Conservation (phyloP, 2,113 vertebrate species). For the human (Homo sapiens) region DNA sequence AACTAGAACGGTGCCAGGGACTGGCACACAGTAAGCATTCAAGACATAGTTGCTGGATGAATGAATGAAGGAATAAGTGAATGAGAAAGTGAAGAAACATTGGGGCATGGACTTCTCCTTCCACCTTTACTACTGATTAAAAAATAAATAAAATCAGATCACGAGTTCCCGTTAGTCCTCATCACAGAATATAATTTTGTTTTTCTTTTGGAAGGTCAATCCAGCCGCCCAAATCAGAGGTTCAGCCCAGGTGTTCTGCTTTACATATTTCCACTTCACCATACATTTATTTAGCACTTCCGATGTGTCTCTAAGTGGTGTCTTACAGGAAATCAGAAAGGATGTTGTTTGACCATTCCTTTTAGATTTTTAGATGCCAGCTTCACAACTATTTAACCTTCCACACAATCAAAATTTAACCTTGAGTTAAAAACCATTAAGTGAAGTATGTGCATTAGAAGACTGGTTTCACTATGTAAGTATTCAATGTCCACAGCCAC, state of each 20-base stretch:
- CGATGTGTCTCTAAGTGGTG: not conserved
- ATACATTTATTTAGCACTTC: not conserved
- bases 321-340: not conserved
- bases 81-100: not conserved
- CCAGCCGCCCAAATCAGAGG: not conserved
- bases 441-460: not conserved
- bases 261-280: not conserved
- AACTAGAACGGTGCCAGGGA: not conserved
- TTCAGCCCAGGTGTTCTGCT: not conserved
- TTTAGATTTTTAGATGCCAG: not conserved
- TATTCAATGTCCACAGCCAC: not conserved
- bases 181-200: not conserved
- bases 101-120: not conserved
- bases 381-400: conserved; percentile 38
- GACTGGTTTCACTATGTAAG: not conserved
- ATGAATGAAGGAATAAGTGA: not conserved
- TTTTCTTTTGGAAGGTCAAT: not conserved
- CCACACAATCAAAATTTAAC: conserved; percentile 29
- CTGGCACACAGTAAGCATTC: not conserved
- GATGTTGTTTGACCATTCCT: not conserved
- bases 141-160: not conserved
- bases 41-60: not conserved
- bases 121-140: not conserved
- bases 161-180: not conserved
- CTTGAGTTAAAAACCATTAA: conserved; percentile 51